Evolutionary conservation across 1,140 invertebrate genomes (phyloP).

Genomic region (Drosophila ohnishii): DNA sequence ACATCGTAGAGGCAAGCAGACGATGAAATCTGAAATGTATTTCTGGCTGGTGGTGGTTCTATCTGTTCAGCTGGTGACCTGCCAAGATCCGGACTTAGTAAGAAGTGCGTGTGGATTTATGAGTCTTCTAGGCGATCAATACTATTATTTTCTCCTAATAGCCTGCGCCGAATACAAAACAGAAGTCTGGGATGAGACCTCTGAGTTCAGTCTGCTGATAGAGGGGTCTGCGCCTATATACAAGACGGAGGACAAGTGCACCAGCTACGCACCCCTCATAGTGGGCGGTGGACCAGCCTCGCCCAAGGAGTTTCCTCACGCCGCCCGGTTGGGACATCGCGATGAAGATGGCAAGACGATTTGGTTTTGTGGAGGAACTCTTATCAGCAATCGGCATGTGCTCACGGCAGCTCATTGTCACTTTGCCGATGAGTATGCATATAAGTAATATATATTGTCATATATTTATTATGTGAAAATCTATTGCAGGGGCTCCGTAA

Average conservation of each 20-base stretch:
- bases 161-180: slow-evolving; percentile 57
- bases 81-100: slow-evolving; percentile 38
- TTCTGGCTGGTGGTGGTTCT: slow-evolving; percentile 2
- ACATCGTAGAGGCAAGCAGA: slow-evolving; percentile 10
- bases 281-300: slow-evolving; percentile 57
- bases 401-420: slow-evolving; percentile 83
- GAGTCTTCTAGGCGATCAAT: background rate
- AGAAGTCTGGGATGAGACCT: slow-evolving; percentile 51
- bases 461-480: background rate
- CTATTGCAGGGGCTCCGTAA: slow-evolving; percentile 32
- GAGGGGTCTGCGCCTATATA: slow-evolving; percentile 23
- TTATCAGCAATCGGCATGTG: slow-evolving; percentile 79
- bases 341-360: slow-evolving; percentile 23
- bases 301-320: slow-evolving; percentile 81
- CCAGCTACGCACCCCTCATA: slow-evolving; percentile 54
- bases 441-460: background rate
- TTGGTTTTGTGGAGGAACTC: slow-evolving; percentile 82
- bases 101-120: slow-evolving; percentile 13
- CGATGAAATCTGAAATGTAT: slow-evolving; percentile 14
- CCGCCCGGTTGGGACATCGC: slow-evolving; percentile 74
- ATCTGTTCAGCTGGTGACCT: background rate
- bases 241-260: slow-evolving; percentile 55
- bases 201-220: slow-evolving; percentile 45
- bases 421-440: slow-evolving; percentile 36
- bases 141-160: slow-evolving; percentile 2